Evolutionary conservation across 2,888 invertebrate species (phyloP).

Genomic region (Schrankia costaestrigalis): DNA sequence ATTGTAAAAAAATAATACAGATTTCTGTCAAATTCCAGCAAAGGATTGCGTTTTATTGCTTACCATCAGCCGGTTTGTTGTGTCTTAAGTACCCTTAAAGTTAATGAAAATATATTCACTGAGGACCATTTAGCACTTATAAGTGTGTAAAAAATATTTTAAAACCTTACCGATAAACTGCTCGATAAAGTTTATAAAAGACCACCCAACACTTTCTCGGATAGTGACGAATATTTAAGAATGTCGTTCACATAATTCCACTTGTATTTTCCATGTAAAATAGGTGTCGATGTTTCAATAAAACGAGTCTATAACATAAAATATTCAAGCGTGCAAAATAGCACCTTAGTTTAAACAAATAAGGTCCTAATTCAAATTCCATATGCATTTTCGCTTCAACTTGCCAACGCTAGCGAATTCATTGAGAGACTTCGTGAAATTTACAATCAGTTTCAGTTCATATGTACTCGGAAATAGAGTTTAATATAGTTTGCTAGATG

Average conservation of each 20-base stretch:
- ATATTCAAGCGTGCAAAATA: slow-evolving; percentile 3
- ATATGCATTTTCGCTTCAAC: background rate
- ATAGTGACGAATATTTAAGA: slow-evolving; percentile 24
- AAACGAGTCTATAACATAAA: slow-evolving; percentile 3
- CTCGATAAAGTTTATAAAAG: slow-evolving; percentile 5
- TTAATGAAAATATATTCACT: no score
- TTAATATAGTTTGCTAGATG: background rate
- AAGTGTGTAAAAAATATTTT: no score
- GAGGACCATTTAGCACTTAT: no score
- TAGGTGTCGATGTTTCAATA: slow-evolving; percentile 11
- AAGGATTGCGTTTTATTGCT: no score
- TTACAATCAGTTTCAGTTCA: slow-evolving; percentile 1
- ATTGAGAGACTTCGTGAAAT: background rate
- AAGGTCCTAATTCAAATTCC: background rate
- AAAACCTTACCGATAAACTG: slow-evolving; percentile 11
- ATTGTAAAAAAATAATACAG: no score
- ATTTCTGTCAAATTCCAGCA: no score
- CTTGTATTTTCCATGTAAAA: slow-evolving; percentile 13
- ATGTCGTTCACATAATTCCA: slow-evolving; percentile 3
- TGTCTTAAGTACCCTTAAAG: no score
- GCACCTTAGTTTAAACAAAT: background rate
- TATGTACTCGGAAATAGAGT: background rate
- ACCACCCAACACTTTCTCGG: slow-evolving; percentile 21
- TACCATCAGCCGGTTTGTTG: no score
- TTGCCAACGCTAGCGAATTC: slow-evolving; percentile 6